Base-by-base conservation (phyloP, 1,140 invertebrate genomes). In the Potamilus streckersoni region DNA sequence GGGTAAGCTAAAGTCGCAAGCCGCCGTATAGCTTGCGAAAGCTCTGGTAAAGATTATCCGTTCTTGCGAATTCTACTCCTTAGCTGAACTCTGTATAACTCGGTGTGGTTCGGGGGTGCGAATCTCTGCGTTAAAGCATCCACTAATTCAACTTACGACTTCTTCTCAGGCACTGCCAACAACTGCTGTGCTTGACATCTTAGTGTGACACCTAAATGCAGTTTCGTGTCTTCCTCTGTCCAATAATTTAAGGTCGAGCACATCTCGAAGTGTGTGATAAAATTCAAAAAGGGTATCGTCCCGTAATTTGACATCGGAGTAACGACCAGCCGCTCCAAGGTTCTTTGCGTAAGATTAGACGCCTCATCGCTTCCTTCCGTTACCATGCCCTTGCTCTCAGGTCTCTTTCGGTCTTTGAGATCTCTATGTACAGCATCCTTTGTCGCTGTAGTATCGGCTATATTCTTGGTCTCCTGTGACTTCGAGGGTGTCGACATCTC, bases 271-370 rank as follows among this genome's bases (percentile, higher is more conserved):
- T 76, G 74, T 59, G 74, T 60, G 27, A 58, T 75, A 56, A 62
- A 75, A 58, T 76, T 57, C 15, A n/a, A 5, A 67, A 67, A 76
- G 8, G 16, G 19, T 3, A 31, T 27, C 12, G 56, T 65, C 11
- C 74, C 74, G 55, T 76, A 67, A 71, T 55, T 70, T n/a, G 69
- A 70, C 20, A 69, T 69, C 19, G 74, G 68, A n/a, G n/a, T n/a
- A n/a, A n/a, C n/a, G n/a, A n/a, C n/a, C n/a, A n/a, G n/a, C n/a
- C n/a, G n/a, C n/a, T n/a, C n/a, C n/a, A n/a, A n/a, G n/a, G n/a
- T n/a, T n/a, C n/a, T n/a, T n/a, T n/a, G n/a, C n/a, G n/a, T n/a
- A n/a, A n/a, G n/a, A n/a, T n/a, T n/a, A n/a, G n/a, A n/a, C n/a
- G n/a, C n/a, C n/a, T n/a, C n/a, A n/a, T n/a, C n/a, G n/a, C n/a